Evolutionary conservation across 2,888 invertebrate genomes (phyloP).

Genomic region (Cosmia pyralina): DNA sequence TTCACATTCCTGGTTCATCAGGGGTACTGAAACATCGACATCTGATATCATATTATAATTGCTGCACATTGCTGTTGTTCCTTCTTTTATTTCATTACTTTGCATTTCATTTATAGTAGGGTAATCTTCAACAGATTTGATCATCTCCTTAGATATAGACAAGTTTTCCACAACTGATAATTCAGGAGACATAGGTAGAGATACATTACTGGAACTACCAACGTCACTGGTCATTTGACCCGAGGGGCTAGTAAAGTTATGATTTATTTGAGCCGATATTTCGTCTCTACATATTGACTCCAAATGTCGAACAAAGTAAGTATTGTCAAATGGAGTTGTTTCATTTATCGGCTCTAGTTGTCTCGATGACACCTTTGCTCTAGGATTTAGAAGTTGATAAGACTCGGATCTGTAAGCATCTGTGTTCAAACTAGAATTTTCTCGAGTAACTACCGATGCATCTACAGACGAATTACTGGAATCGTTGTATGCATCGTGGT

Average conservation of each 20-base stretch:
- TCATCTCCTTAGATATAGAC: conserved; percentile 75
- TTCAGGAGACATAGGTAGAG: conserved; percentile 83
- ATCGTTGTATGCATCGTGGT: conserved; percentile 72
- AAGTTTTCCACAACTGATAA: conserved; percentile 85
- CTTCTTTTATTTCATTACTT: conserved; percentile 56
- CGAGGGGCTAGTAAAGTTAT: conserved; percentile 15
- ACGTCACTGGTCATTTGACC: conserved; percentile 49
- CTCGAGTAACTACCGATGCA: conserved; percentile 54
- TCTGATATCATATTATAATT: conserved; percentile 74
- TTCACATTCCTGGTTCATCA: conserved; percentile 80
- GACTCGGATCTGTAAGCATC: conserved; percentile 82
- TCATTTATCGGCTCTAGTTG: conserved; percentile 77
- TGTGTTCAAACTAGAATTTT: conserved; percentile 69
- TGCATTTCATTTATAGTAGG: conserved; percentile 74
- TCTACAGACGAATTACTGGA: conserved; percentile 73
- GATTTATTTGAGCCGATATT: conserved; percentile 35
- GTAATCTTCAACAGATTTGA: conserved; percentile 61
- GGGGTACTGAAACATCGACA: conserved; percentile 77
- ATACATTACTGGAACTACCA: conserved; percentile 79
- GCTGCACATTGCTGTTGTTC: conserved; percentile 59
- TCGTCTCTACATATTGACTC: conserved; percentile 49
- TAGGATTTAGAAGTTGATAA: conserved; percentile 78
- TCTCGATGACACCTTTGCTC: conserved; percentile 52
- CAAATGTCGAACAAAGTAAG: conserved; percentile 45
- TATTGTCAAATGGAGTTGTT: conserved; percentile 54